Evolutionary conservation across 2,113 vertebrate species (phyloP).

Genomic region (Xyrauchen texanus): DNA sequence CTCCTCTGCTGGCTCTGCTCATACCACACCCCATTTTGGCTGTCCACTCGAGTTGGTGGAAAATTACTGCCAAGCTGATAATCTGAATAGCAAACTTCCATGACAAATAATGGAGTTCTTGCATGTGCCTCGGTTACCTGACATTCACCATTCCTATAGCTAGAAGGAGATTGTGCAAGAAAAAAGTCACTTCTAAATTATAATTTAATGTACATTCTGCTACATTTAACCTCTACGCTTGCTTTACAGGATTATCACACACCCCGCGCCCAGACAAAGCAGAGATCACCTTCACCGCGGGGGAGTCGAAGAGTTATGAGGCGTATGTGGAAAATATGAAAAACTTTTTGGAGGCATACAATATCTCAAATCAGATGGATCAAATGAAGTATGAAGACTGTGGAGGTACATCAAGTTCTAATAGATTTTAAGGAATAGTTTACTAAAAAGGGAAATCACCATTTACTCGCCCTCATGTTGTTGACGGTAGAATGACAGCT

Average conservation of each 20-base stretch:
- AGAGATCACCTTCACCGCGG: conserved; percentile 78
- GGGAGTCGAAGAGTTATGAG: conserved; percentile 47
- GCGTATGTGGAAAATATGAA: conserved; percentile 67
- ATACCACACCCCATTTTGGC: conserved; percentile 63
- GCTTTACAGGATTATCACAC: conserved; percentile 74
- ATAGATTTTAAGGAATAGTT: not conserved
- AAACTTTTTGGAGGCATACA: conserved; percentile 73
- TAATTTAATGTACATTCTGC: not conserved
- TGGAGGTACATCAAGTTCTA: conserved; percentile 71
- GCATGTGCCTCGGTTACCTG: not conserved
- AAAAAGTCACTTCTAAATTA: not conserved
- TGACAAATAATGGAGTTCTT: conserved; percentile 34
- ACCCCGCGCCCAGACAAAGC: conserved; percentile 74
- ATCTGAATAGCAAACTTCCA: conserved; percentile 59
- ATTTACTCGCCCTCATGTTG: too few relatives aligned
- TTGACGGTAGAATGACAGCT: too few relatives aligned
- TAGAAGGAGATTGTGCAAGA: not conserved
- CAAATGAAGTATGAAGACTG: conserved; percentile 78
- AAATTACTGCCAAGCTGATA: conserved; percentile 71
- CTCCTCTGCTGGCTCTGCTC: conserved; percentile 43
- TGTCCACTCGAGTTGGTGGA: conserved; percentile 64
- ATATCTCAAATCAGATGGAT: conserved; percentile 52
- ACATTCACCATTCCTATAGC: not conserved
- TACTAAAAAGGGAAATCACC: too few relatives aligned
- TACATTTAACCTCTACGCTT: not conserved